Evolutionary conservation across 2,888 invertebrate genomes (phyloP).

Genomic region (Drosophila rellima): DNA sequence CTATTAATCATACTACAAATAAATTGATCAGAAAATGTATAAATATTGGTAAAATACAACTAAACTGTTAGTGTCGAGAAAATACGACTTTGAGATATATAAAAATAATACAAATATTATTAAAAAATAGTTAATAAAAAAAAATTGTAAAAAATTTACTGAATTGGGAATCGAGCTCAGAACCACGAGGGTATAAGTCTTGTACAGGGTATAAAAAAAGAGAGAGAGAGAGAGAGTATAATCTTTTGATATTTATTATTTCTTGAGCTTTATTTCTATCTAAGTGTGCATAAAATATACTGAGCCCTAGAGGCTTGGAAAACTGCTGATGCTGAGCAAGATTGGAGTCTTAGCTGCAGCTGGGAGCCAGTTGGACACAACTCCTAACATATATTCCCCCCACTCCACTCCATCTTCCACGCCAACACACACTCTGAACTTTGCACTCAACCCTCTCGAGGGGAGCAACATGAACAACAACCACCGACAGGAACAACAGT

Average conservation of each 20-base stretch:
- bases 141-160: background rate
- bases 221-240: too few relatives aligned
- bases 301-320: background rate
- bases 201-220: background rate
- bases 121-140: background rate
- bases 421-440: background rate
- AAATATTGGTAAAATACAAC: too few relatives aligned
- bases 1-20: too few relatives aligned
- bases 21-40: too few relatives aligned
- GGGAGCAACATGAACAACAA: constrained; percentile 15
- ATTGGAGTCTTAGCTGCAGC: background rate
- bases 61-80: too few relatives aligned
- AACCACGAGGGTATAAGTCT: too few relatives aligned
- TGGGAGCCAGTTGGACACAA: constrained; percentile 11
- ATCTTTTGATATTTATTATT: background rate
- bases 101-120: too few relatives aligned
- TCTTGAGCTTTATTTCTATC: background rate
- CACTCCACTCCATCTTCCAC: background rate
- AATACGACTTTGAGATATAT: too few relatives aligned
- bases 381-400: background rate
- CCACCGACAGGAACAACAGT: constrained; percentile 24
- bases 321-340: constrained; percentile 11
- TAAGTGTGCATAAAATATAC: constrained; percentile 5
- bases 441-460: constrained; percentile 9
- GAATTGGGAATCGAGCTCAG: too few relatives aligned